Evolutionary conservation across 1,140 invertebrate species (phyloP).

Genomic region (Brachionus rubens): DNA sequence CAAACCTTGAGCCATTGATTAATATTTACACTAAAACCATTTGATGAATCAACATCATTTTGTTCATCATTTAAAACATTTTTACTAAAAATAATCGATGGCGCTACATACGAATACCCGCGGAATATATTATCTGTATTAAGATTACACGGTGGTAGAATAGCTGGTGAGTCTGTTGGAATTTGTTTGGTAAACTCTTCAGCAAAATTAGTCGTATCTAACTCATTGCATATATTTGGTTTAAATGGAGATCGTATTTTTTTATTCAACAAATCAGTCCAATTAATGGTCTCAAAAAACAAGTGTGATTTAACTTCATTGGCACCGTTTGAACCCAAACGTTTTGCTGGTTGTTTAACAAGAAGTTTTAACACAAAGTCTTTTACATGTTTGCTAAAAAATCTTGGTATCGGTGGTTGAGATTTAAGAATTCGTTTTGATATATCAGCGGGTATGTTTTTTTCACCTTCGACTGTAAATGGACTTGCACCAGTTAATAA

Average conservation of each 20-base stretch:
- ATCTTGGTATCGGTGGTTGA: constrained; percentile 77
- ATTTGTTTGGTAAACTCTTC: constrained; percentile 89
- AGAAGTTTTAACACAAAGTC: constrained; percentile 73
- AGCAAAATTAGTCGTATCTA: constrained; percentile 91
- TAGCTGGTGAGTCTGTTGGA: constrained; percentile 82
- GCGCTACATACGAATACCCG: constrained; percentile 92
- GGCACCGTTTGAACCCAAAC: constrained; percentile 75
- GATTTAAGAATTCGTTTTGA: constrained; percentile 66
- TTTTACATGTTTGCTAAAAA: constrained; percentile 65
- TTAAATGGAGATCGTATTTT: constrained; percentile 75
- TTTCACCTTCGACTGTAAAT: constrained; percentile 62
- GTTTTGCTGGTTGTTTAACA: constrained; percentile 78
- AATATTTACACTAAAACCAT: constrained; percentile 48
- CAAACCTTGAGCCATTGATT: constrained; percentile 66
- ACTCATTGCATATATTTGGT: constrained; percentile 73
- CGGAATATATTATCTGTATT: constrained; percentile 64
- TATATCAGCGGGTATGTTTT: constrained; percentile 62
- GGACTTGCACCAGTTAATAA: constrained; percentile 33
- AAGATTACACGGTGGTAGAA: constrained; percentile 78
- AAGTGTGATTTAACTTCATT: constrained; percentile 78
- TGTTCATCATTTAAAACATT: constrained; percentile 74
- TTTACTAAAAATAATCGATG: constrained; percentile 80
- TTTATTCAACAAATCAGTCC: constrained; percentile 72
- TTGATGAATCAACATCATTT: constrained; percentile 53
- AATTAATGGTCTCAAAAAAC: constrained; percentile 72